phyloP scores from a whole-genome alignment of 2,113 vertebrate genomes.

The Burhinus bistriatus region DNA sequence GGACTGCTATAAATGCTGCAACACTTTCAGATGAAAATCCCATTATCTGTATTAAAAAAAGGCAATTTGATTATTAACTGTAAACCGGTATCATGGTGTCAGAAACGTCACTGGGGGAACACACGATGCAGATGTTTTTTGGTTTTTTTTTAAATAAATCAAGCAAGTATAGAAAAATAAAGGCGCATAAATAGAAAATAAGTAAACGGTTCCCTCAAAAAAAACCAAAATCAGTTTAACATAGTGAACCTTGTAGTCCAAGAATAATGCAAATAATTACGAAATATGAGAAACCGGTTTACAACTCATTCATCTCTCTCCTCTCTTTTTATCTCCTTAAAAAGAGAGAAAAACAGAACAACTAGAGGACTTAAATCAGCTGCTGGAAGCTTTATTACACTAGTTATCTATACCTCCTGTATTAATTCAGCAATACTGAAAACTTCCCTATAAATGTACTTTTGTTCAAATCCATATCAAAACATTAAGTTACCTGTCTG shows the following conservation, averaged over 20 bases:
- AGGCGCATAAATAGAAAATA: not conserved
- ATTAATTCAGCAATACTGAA: not conserved
- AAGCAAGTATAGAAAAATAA: not conserved
- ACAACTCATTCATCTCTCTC: not conserved
- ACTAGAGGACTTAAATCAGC: not conserved
- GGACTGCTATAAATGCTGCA: slow-evolving; percentile 86
- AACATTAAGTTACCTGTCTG: slow-evolving; percentile 75
- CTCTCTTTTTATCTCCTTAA: not conserved
- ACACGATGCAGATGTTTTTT: not conserved
- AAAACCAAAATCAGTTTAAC: not conserved
- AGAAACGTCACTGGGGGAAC: not conserved
- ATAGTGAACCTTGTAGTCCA: not conserved
- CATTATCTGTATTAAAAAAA: slow-evolving; percentile 80
- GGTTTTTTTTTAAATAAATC: not conserved
- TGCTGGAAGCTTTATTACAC: not conserved
- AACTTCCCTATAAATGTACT: not conserved
- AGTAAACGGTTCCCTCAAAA: not conserved
- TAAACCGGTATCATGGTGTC: not conserved
- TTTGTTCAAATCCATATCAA: not conserved
- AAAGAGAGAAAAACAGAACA: not conserved
- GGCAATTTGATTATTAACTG: not conserved
- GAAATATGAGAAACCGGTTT: not conserved
- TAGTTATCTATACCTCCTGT: not conserved
- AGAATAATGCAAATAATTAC: not conserved
- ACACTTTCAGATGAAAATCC: slow-evolving; percentile 87